Evolutionary conservation across 2,113 vertebrate genomes (phyloP).

Genomic region (Tragelaphus strepsiceros): DNA sequence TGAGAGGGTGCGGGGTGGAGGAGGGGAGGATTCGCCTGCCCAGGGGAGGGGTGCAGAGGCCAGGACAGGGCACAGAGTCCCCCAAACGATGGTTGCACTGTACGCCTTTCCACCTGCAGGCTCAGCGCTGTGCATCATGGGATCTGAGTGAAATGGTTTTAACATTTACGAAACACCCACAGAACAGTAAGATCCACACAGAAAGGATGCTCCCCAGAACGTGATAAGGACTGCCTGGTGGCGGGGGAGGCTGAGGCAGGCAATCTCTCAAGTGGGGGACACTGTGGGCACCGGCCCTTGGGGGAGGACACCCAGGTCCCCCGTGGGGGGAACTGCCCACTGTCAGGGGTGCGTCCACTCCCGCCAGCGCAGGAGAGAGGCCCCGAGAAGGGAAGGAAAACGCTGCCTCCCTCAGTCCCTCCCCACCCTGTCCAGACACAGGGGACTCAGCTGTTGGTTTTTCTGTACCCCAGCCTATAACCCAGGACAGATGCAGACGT

Average conservation of each 20-base stretch:
- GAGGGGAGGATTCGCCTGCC: background rate
- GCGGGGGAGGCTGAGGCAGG: rapidly evolving
- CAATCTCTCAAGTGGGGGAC: background rate
- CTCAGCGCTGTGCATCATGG: background rate
- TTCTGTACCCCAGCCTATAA: background rate
- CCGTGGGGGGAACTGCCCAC: rapidly evolving
- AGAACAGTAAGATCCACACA: background rate
- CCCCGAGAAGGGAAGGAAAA: background rate
- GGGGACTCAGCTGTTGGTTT: background rate
- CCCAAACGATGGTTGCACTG: background rate
- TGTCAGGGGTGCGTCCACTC: background rate
- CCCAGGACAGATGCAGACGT: background rate
- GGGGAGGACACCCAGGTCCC: background rate
- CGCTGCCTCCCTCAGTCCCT: rapidly evolving
- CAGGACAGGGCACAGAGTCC: background rate
- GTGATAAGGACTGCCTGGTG: background rate
- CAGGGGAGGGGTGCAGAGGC: background rate
- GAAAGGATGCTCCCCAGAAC: background rate
- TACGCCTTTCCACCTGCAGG: background rate
- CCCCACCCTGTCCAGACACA: rapidly evolving
- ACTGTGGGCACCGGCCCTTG: background rate
- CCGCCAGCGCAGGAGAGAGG: background rate
- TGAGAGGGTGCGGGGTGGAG: background rate
- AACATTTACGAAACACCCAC: background rate
- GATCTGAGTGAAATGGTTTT: background rate